Evolutionary conservation across 2,888 invertebrate species (phyloP).

Genomic region (Noctua comes): DNA sequence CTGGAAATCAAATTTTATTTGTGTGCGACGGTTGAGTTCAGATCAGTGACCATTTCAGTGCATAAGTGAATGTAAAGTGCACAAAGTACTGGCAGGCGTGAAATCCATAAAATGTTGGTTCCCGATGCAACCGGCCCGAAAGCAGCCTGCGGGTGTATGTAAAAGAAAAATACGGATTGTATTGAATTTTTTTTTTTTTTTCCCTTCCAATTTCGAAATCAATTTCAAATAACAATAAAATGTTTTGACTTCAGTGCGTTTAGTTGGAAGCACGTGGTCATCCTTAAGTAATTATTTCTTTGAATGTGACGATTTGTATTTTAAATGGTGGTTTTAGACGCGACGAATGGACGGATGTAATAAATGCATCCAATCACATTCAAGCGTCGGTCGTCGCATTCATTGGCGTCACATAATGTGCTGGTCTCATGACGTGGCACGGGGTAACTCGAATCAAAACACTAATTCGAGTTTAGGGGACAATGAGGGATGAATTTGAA

Average conservation of each 20-base stretch:
- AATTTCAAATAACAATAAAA: constrained; percentile 32
- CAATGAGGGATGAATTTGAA: constrained; percentile 82
- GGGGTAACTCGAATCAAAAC: constrained; percentile 64
- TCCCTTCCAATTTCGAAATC: constrained; percentile 11
- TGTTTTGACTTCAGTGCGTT: constrained; percentile 4
- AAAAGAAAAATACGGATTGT: constrained; percentile 12
- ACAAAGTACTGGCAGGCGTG: constrained; percentile 11
- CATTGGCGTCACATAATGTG: constrained; percentile 44
- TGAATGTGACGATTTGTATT: constrained; percentile 36
- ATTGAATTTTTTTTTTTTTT: too few species aligned
- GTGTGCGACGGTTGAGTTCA: background rate
- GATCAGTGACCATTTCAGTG: background rate
- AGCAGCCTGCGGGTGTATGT: background rate
- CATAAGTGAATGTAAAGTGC: constrained; percentile 21
- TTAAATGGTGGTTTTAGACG: constrained; percentile 34
- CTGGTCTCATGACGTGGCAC: constrained; percentile 58
- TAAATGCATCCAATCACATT: constrained; percentile 47
- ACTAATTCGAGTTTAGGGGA: constrained; percentile 72
- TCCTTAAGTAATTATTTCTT: constrained; percentile 33
- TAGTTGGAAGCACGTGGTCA: constrained; percentile 21
- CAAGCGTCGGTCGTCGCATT: constrained; percentile 28
- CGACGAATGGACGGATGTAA: constrained; percentile 51
- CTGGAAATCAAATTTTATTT: background rate
- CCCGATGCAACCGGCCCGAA: background rate
- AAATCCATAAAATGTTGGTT: constrained; percentile 24